Evolutionary conservation across 2,888 invertebrate genomes (phyloP), one percentile per base, ranked within the genome.

Genomic region (Pocota personata): DNA sequence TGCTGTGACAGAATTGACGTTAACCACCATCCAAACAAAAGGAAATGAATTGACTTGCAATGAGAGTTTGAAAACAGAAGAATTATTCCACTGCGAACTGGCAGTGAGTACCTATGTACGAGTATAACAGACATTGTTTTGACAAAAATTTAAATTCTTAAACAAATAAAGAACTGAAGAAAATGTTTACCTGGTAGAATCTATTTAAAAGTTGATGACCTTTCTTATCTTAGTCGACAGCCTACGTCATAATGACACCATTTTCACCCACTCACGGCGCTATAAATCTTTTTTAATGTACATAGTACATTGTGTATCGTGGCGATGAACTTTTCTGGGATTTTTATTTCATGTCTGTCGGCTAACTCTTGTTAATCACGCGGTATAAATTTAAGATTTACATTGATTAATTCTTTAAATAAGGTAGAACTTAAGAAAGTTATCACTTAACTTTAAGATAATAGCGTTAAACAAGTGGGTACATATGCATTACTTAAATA

Each of bases 321-420:
- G 67, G 12, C 67, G 43, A 67, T 67, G 67, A 67, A 67, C 67
- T 67, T 67, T 50, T 2, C 5, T 32, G 27, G 12, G 46, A 62
- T 46, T 64, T 50, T 66, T 48, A 52, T 40, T 52, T 16, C 3
- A 1, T 50, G 30, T 67, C 37, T 52, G 66, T 24, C 66, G 14
- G 14, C 27, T 67, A 67, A 67, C 16, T 67, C 50, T 37, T 27
- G 21, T 67, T 67, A 24, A 67, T 52, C 50, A 14, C 50, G 35
- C 24, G 24, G 21, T 48, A 24, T 24, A 66, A 66, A 21, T 48
- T 64, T 48, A 48, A 64, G 48, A 48, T 48, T 64, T 35, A 21
- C 48, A 32, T 16, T 19, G 21, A 58, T 58, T 58, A 37, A 37
- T 24, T 37, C 37, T 5, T 58, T 21, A 24, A 21, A 21, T 8